Evolutionary conservation across 1,140 invertebrate genomes (phyloP).

Genomic region (Aphaenogaster rudis): DNA sequence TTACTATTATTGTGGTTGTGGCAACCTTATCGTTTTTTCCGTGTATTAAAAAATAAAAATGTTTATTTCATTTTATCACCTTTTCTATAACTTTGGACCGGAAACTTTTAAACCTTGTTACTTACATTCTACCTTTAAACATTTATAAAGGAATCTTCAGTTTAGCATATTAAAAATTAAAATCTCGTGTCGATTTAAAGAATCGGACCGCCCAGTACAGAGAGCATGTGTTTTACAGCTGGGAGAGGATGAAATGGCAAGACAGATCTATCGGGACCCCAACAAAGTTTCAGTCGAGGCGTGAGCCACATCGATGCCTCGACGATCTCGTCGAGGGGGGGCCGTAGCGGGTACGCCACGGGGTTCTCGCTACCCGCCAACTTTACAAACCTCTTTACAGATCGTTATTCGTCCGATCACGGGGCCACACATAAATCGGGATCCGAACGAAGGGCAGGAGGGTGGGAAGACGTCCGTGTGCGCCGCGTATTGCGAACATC

Average conservation of each 20-base stretch:
- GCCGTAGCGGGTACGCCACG: constrained; percentile 75
- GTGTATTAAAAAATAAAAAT: too few relatives aligned
- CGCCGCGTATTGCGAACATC: constrained; percentile 4
- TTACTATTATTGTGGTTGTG: too few relatives aligned
- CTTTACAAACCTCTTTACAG: constrained; percentile 87
- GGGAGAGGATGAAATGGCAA: constrained; percentile 11
- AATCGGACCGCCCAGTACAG: neutral
- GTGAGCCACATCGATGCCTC: constrained; percentile 61
- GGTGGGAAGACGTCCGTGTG: neutral
- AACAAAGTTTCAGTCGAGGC: constrained; percentile 69
- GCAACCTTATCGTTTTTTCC: too few relatives aligned
- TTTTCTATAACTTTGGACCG: too few relatives aligned
- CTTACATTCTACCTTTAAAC: too few relatives aligned
- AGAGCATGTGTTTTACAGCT: neutral
- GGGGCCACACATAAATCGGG: constrained; percentile 83
- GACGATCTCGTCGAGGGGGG: constrained; percentile 77
- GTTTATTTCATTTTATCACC: too few relatives aligned
- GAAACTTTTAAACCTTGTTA: too few relatives aligned
- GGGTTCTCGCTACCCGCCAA: constrained; percentile 85
- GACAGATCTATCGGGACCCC: constrained; percentile 7
- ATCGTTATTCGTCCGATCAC: constrained; percentile 85
- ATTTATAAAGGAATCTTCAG: neutral
- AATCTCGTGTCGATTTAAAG: neutral
- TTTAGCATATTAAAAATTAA: neutral
- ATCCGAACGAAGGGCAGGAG: constrained; percentile 26